A percentile compares a stretch with the other conserved stretches of the same genome.
phyloP scores from a whole-genome alignment of 2,113 vertebrate species.

The Peromyscus leucopus region DNA sequence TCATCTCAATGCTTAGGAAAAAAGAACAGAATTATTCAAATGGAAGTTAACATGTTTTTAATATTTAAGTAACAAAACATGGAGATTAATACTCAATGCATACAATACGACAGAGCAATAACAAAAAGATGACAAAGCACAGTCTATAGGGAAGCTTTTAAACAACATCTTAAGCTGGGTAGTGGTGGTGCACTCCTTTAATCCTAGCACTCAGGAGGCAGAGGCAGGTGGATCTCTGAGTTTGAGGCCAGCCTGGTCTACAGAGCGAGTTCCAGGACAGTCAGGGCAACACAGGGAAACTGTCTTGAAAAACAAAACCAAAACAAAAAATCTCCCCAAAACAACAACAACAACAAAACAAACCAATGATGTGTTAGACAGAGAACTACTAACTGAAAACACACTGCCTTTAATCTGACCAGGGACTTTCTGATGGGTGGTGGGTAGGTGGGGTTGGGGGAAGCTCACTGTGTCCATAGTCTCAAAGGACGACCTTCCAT shows the following conservation, averaged over 20 bases:
- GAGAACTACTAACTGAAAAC: constrained; percentile 15
- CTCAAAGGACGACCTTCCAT: not conserved
- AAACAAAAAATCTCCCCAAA: not conserved
- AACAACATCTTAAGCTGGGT: not conserved
- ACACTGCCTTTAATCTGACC: not conserved
- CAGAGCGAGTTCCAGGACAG: not conserved
- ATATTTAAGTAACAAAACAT: constrained; percentile 81
- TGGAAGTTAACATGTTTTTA: constrained; percentile 76
- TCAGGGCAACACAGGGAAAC: not conserved
- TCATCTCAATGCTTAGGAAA: not conserved
- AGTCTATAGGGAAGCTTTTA: constrained; percentile 35
- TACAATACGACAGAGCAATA: constrained; percentile 50
- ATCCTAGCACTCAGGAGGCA: not conserved
- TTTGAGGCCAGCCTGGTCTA: not conserved
- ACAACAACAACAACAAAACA: not conserved
- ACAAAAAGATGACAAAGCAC: constrained; percentile 48
- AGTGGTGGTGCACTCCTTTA: not conserved
- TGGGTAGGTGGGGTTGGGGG: not conserved
- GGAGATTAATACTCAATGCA: constrained; percentile 68
- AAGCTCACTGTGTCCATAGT: not conserved
- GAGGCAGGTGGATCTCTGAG: not conserved
- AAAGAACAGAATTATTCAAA: constrained; percentile 10
- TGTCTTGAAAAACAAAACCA: not conserved
- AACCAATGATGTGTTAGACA: not conserved
- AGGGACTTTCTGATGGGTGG: not conserved